Conservation (phyloP, 2,113 vertebrate genomes). For the Thunnus maccoyii region DNA sequence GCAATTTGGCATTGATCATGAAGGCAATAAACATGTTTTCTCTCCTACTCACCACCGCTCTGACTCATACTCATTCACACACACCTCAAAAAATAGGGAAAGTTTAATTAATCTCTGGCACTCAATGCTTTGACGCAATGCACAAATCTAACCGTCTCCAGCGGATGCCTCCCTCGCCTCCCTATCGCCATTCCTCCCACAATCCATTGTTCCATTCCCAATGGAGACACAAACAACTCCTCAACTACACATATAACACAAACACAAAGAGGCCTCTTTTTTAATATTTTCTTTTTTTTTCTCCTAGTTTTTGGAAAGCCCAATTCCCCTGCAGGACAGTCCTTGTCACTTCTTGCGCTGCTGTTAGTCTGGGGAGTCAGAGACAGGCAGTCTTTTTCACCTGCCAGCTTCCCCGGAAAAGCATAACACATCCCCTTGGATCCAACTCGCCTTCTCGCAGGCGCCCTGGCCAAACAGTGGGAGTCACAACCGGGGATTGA, state of each 20-base stretch:
- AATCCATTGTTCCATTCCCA: slow-evolving; percentile 43
- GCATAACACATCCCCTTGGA: slow-evolving; percentile 39
- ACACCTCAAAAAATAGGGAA: slow-evolving; percentile 63
- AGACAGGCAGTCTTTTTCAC: slow-evolving; percentile 24
- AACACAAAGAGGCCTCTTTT: slow-evolving; percentile 10
- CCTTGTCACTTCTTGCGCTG: slow-evolving; percentile 26
- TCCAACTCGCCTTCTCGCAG: slow-evolving; percentile 6
- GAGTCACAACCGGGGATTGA: slow-evolving; percentile 25
- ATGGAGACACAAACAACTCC: slow-evolving; percentile 51
- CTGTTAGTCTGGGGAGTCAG: slow-evolving; percentile 13
- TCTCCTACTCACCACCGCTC: slow-evolving; percentile 60
- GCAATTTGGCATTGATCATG: slow-evolving; percentile 60
- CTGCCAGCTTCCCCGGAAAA: slow-evolving; percentile 21
- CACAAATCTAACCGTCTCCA: slow-evolving; percentile 63
- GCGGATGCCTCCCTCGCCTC: slow-evolving; percentile 65
- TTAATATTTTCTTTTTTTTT: background rate
- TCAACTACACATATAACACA: slow-evolving; percentile 21
- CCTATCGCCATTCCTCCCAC: slow-evolving; percentile 48
- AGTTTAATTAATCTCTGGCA: slow-evolving; percentile 80
- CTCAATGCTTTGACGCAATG: slow-evolving; percentile 63
- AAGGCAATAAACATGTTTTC: slow-evolving; percentile 73
- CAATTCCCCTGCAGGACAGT: slow-evolving; percentile 22
- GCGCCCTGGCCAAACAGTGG: slow-evolving; percentile 26
- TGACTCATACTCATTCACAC: slow-evolving; percentile 69
- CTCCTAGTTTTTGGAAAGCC: slow-evolving; percentile 30